Evolutionary conservation across 2,797 vertebrate species (phyloP).

Genomic region (Pangasius djambal): DNA sequence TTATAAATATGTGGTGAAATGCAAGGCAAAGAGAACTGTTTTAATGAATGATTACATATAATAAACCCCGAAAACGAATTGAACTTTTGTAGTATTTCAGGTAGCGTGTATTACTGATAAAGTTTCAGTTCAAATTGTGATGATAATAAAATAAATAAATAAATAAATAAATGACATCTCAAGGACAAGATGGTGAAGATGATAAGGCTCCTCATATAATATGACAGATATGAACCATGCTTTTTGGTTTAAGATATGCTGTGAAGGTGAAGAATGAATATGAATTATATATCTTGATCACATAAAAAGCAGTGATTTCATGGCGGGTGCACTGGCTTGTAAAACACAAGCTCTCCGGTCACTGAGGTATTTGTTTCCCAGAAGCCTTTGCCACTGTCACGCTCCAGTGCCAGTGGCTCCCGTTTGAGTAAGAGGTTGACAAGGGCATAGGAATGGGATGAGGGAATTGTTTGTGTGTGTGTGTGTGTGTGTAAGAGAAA

Average conservation of each 20-base stretch:
- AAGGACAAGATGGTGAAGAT: neutral
- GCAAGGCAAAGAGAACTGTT: too few species aligned
- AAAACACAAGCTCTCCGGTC: constrained; percentile 38
- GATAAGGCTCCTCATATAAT: neutral
- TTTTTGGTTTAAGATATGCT: constrained; percentile 1
- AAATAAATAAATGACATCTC: neutral
- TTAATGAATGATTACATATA: too few species aligned
- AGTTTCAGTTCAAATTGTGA: neutral
- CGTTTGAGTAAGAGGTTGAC: constrained; percentile 54
- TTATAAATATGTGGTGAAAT: neutral
- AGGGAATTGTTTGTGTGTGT: constrained; percentile 64
- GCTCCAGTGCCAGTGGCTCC: constrained; percentile 65
- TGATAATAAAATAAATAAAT: neutral
- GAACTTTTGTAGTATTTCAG: neutral
- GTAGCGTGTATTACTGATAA: neutral
- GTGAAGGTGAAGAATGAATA: constrained; percentile 26
- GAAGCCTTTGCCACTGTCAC: constrained; percentile 66
- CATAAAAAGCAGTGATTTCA: constrained; percentile 37
- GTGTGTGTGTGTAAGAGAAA: constrained; percentile 63
- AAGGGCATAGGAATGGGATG: constrained; percentile 62
- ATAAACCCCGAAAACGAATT: neutral
- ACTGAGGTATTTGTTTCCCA: constrained; percentile 62
- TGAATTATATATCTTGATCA: constrained; percentile 23
- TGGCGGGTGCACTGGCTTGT: constrained; percentile 33
- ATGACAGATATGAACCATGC: neutral